These are phyloP conservation scores for Tylochromis polylepis DNA, from an alignment of 2,113 vertebrate genomes.

Conservation along the genomic window DNA sequence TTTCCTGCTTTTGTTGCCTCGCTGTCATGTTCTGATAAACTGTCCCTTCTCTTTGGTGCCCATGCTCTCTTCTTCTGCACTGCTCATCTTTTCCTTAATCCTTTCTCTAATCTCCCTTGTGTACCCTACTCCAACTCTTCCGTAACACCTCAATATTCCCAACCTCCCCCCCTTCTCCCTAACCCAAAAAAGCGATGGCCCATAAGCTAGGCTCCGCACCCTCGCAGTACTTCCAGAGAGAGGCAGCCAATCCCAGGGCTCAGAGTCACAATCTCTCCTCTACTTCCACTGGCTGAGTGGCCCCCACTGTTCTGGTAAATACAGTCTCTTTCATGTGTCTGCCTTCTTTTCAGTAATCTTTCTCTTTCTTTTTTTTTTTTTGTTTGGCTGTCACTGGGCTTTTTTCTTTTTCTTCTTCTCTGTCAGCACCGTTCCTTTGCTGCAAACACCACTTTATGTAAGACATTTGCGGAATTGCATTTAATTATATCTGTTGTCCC, in stretches of 20 bases:
- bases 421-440: not conserved
- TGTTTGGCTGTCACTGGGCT: not conserved
- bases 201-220: constrained; percentile 71
- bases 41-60: constrained; percentile 29
- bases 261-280: constrained; percentile 70
- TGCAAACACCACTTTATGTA: not conserved
- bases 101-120: constrained; percentile 45
- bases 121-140: constrained; percentile 40
- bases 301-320: constrained; percentile 70
- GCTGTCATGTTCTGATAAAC: constrained; percentile 38
- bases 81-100: constrained; percentile 48
- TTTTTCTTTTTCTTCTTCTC: constrained; percentile 3
- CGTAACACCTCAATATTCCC: constrained; percentile 36
- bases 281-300: constrained; percentile 73
- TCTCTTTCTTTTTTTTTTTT: not conserved
- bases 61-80: constrained; percentile 30
- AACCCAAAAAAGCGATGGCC: constrained; percentile 57
- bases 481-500: not conserved
- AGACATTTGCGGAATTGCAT: not conserved
- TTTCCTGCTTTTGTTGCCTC: constrained; percentile 4
- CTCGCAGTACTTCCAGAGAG: constrained; percentile 78
- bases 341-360: not conserved
- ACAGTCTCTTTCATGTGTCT: constrained; percentile 62
- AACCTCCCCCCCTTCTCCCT: not conserved
- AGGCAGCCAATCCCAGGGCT: constrained; percentile 70